Evolutionary conservation across 2,888 invertebrate genomes (phyloP), one percentile per base, ranked within the genome.

Genomic region (Dascillus cervinus): DNA sequence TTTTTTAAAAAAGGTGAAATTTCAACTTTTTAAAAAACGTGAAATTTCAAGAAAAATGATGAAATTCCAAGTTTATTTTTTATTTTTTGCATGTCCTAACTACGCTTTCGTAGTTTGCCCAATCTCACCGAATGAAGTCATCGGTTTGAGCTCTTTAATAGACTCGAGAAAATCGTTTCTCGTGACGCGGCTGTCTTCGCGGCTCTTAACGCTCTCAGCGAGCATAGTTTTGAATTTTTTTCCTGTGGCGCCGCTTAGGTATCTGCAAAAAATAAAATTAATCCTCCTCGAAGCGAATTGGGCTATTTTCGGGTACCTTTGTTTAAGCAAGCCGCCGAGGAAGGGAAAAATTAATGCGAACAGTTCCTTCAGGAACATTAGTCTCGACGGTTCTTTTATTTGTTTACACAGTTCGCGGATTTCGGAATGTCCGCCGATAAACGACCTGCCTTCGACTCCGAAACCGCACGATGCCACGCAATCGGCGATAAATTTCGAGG

Each of bases 91-190:
- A n/a, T n/a, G n/a, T n/a, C n/a, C n/a, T n/a, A n/a, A n/a, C n/a
- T n/a, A n/a, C n/a, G n/a, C n/a, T n/a, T n/a, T n/a, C n/a, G n/a
- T n/a, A n/a, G n/a, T n/a, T n/a, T n/a, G n/a, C n/a, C n/a, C n/a
- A n/a, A n/a, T n/a, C n/a, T n/a, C n/a, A n/a, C n/a, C n/a, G n/a
- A n/a, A n/a, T n/a, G n/a, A n/a, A n/a, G n/a, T n/a, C n/a, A n/a
- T n/a, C n/a, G n/a, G 26, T 36, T 49, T 47, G 15, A 66, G 32
- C 6, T 62, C 55, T 23, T 54, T 50, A 9, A 69, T 44, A 10
- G 62, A 41, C 39, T 66, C 62, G 1, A 69, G 43, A 29, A 65
- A 67, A 38, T 69, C 69, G 15, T 63, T 57, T 11, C 62, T 47
- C 5, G 49, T 47, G 3, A 65, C 43, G 11, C 58, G 56, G 23